Evolutionary conservation across 2,797 vertebrate genomes (phyloP), one percentile per base, ranked within the genome.

Genomic region (Zalophus californianus): DNA sequence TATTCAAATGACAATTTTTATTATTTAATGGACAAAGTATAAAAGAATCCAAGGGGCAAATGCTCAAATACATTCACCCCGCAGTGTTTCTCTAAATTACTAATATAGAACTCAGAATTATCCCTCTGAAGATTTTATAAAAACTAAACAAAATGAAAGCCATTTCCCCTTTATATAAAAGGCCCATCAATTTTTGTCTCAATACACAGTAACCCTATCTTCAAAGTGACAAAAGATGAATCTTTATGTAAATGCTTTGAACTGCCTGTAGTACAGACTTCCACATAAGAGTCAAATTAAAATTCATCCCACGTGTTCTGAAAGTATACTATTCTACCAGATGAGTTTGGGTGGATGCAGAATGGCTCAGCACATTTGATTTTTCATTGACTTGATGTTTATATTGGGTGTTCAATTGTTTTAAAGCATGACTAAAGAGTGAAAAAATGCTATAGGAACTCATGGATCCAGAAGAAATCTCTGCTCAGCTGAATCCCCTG

Each of bases 401-500:
- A 98, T 89, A 79, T 98, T 96, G 80, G 93, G 97, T 98, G 97
- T 97, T 99, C 98, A 98, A 96, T 99, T 98, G 98, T 98, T 99
- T 99, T 98, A 98, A 98, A 98, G 97, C 97, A 98, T 98, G 98
- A 98, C 98, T 98, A 98, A 98, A 98, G 97, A 98, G 93, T 98
- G 97, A 98, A 97, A 99, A 98, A 98, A 96, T 95, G 90, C 95
- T 97, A 94, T 96, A 96, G 89, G 97, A 98, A 98, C 96, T 98
- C 66, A 21, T 80, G 95, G 97, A 96, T 97, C 93, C 96, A 98
- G 97, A 98, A 98, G 97, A 98, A 98, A 98, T 98, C 96, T 98
- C 97, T 98, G 97, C 97, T 98, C 41, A 60, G 84, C 78, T 98
- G 98, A 98, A 98, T 98, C 96, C 97, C 97, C 97, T 97, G 96